Percentiles rank a stretch among this genome's conserved stretches.
These are phyloP conservation scores for Bos javanicus DNA, from an alignment of 2,113 vertebrate genomes.

Conservation along the genomic window DNA sequence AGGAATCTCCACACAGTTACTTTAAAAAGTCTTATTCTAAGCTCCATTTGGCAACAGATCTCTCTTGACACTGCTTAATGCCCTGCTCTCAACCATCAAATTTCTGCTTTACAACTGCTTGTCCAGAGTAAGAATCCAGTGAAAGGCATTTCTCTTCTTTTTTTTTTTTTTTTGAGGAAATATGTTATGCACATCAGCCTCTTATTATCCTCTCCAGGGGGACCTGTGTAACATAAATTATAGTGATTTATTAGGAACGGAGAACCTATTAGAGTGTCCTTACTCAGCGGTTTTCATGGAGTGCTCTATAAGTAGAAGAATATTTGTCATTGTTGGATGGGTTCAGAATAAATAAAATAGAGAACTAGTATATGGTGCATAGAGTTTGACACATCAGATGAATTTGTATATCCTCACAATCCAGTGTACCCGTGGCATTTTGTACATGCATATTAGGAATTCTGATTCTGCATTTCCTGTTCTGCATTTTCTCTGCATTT, in stretches of 20 bases:
- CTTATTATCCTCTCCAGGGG: constrained; percentile 20
- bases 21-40: constrained; percentile 46
- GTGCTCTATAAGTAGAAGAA: neutral
- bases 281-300: neutral
- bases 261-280: neutral
- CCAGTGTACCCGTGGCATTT: neutral
- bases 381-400: neutral
- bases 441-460: neutral
- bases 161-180: neutral
- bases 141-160: neutral
- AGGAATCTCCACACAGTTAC: neutral
- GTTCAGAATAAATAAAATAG: constrained; percentile 47
- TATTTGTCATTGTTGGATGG: constrained; percentile 50
- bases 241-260: constrained; percentile 49
- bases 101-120: neutral
- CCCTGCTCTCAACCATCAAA: neutral
- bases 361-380: neutral
- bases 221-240: constrained; percentile 40
- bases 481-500: neutral
- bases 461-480: neutral
- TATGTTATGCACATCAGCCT: constrained; percentile 3
- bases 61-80: constrained; percentile 38
- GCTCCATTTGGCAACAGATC: constrained; percentile 58
- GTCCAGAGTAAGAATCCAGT: constrained; percentile 5
- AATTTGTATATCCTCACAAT: neutral